A percentile compares a stretch with the other conserved stretches of the same genome.
phyloP scores from a whole-genome alignment of 2,888 invertebrate species.

The Drosophila anceps region DNA sequence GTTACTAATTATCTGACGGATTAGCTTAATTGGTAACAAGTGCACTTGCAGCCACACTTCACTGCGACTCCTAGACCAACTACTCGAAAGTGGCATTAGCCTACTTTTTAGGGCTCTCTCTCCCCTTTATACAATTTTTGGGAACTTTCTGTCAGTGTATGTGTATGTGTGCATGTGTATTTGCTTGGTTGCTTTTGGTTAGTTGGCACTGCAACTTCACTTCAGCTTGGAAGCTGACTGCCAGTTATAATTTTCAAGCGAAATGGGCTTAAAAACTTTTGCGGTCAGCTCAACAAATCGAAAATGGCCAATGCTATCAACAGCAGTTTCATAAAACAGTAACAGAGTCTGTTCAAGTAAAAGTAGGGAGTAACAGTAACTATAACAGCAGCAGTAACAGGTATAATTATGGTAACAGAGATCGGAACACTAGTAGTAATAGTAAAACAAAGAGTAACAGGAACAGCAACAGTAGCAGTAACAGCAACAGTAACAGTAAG shows the following conservation, averaged over 20 bases:
- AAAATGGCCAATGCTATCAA: constrained; percentile 11
- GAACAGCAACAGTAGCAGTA: neutral
- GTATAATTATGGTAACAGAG: too few species aligned
- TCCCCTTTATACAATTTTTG: constrained; percentile 38
- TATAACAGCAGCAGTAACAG: neutral
- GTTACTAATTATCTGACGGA: constrained; percentile 85
- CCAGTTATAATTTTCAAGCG: constrained; percentile 70
- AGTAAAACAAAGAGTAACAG: too few species aligned
- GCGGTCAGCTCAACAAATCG: constrained; percentile 56
- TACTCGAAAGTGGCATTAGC: constrained; percentile 79
- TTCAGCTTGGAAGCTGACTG: constrained; percentile 24
- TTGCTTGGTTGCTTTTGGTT: constrained; percentile 39
- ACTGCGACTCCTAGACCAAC: constrained; percentile 73
- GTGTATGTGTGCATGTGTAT: constrained; percentile 22
- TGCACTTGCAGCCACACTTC: constrained; percentile 80
- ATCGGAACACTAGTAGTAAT: neutral
- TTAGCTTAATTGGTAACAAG: constrained; percentile 85
- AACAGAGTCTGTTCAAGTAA: too few species aligned
- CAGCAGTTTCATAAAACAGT: neutral
- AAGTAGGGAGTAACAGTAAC: neutral
- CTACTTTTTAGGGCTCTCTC: constrained; percentile 60
- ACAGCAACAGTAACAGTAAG: neutral
- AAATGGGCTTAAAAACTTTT: constrained; percentile 73
- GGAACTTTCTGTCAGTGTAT: constrained; percentile 30
- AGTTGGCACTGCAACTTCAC: constrained; percentile 31